These are phyloP conservation scores for Echeneis naucrates DNA, from an alignment of 2,797 vertebrate species.

Conservation along the genomic window DNA sequence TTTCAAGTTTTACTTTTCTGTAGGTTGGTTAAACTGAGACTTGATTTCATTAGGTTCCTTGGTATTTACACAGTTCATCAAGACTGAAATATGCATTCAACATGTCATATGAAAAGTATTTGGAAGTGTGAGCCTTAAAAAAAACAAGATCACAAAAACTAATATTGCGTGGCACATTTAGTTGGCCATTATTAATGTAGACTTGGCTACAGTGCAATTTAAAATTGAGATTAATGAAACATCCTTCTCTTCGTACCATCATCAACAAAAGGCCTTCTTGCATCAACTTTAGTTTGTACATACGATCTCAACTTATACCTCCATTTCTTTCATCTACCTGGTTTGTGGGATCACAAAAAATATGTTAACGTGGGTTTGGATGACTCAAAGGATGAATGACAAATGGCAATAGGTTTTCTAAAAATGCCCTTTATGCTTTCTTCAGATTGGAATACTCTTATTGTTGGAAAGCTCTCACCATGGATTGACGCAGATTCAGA, in stretches of 20 bases:
- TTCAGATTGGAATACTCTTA: conserved; percentile 94
- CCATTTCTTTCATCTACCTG: neutral
- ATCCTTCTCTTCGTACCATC: neutral
- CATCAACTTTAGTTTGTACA: too few species aligned
- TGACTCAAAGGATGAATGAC: neutral
- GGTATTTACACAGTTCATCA: neutral
- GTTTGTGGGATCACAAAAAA: neutral
- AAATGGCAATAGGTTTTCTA: neutral
- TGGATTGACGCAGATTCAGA: conserved; percentile 93
- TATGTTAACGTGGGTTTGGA: neutral
- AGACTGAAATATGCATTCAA: neutral
- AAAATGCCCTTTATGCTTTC: neutral
- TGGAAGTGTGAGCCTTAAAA: neutral
- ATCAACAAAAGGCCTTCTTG: neutral
- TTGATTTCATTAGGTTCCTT: neutral
- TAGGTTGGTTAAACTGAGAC: neutral
- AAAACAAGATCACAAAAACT: neutral
- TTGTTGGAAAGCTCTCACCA: conserved; percentile 93
- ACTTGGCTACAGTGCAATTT: neutral
- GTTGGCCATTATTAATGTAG: neutral
- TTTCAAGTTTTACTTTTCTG: neutral
- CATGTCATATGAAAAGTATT: too few species aligned
- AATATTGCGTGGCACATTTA: neutral
- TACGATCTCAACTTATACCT: too few species aligned
- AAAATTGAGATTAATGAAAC: neutral